Conservation (phyloP, 2,797 vertebrate genomes). For the Pseudocheirus occidentalis region DNA sequence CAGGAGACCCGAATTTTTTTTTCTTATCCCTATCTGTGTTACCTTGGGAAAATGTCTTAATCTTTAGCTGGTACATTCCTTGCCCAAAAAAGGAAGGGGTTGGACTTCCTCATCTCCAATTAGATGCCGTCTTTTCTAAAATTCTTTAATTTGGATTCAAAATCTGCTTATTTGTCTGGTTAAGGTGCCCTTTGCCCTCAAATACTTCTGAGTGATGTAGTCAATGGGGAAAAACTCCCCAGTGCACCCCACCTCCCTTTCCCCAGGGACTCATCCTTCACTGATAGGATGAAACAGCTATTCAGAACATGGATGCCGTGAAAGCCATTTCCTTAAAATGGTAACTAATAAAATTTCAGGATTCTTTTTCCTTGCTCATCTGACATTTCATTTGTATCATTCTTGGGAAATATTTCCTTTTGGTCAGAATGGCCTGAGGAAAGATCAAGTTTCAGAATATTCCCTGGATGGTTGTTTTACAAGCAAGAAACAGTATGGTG, state of each 20-base stretch:
- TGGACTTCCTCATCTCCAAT: not conserved
- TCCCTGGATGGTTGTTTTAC: conserved; percentile 12
- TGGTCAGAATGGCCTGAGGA: not conserved
- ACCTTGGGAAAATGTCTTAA: not conserved
- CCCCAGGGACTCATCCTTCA: not conserved
- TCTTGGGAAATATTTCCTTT: not conserved
- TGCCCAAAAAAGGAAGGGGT: not conserved
- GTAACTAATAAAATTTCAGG: not conserved
- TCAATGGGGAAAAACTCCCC: not conserved
- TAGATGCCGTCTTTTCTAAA: not conserved
- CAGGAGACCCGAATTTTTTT: not conserved
- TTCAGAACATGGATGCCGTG: not conserved
- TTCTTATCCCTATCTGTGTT: not conserved
- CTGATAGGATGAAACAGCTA: not conserved
- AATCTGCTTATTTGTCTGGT: not conserved
- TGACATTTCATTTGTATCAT: not conserved
- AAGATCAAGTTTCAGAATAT: conserved; percentile 11
- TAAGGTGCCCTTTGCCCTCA: not conserved
- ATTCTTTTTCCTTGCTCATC: not conserved
- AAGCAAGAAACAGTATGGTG: not conserved
- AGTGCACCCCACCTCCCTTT: not conserved
- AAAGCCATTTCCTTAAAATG: not conserved
- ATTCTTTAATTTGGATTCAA: not conserved
- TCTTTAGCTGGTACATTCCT: not conserved
- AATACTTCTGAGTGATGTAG: not conserved